Base-by-base conservation (phyloP, 2,888 invertebrate species). In the Neria commutata region DNA sequence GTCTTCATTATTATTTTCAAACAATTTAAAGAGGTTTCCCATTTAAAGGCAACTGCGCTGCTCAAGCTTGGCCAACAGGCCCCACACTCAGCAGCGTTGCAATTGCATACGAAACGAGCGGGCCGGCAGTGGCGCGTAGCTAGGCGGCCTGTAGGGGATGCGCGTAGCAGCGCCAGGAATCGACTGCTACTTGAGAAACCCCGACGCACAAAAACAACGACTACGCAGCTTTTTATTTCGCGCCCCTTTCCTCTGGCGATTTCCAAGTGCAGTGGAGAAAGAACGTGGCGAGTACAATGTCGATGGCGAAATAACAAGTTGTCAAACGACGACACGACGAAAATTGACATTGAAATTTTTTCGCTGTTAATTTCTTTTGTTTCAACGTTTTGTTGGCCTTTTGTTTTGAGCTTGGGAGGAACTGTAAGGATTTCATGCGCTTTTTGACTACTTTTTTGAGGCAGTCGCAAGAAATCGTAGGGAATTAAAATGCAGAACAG, bases 1-100 rank as follows among this genome's bases (percentile, higher is more conserved):
- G 66, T 63, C 65, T 68, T 68, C 58, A 68, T 69, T 67, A 64
- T 69, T 65, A 69, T 66, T 63, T 63, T 64, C 55, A 55, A 51
- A 67, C 65, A 62, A 63, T 65, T 67, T 67, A 65, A 67, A 67
- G 58, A 63, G 62, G 61, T 54, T 29, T 42, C 21, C 42, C 42
- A 19, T 21, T 19, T 14, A n/a, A n/a, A n/a, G n/a, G n/a, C 21
- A 21, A 42, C 11, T 42, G 3, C 17, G 42, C 17, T 5, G 4
- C 21, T 17, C 42, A 8, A 19, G 42, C 21, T 42, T 17, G 42
- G 19, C 17, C 42, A n/a, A n/a, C n/a, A n/a, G n/a, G n/a, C n/a
- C 14, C 33, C 33, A 33, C 33, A 14, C 14, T 33, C 8, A 10
- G 33, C 33, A 14, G 14, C 14, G 33, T 10, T 33, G 33, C 33